Evolutionary conservation across 1,140 invertebrate species (phyloP).

Genomic region (Aricia agestis): DNA sequence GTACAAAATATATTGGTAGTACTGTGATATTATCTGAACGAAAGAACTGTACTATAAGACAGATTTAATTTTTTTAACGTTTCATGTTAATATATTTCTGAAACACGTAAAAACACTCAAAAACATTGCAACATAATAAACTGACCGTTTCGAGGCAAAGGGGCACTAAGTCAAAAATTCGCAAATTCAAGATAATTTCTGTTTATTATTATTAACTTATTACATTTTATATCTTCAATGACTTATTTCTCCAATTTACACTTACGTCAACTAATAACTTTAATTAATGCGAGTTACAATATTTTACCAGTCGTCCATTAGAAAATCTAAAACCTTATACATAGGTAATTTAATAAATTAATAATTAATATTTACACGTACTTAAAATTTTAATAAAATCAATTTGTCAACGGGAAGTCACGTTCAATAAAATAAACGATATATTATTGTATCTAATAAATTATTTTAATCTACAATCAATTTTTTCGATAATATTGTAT

Average conservation of each 20-base stretch:
- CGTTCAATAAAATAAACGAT: too few relatives aligned
- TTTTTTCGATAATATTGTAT: too few relatives aligned
- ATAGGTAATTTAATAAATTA: conserved; percentile 15
- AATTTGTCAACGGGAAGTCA: too few relatives aligned
- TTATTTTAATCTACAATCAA: too few relatives aligned
- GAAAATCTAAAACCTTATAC: conserved; percentile 17
- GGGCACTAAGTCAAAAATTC: not conserved
- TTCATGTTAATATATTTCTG: too few relatives aligned
- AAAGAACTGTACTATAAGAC: too few relatives aligned
- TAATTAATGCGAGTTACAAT: conserved; percentile 16
- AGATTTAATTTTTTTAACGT: too few relatives aligned
- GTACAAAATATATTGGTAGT: too few relatives aligned
- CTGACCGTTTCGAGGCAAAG: not conserved
- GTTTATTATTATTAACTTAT: conserved; percentile 26
- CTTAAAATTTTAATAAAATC: not conserved
- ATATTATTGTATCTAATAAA: too few relatives aligned
- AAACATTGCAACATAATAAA: too few relatives aligned
- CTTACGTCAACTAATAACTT: conserved; percentile 8
- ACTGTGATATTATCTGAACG: too few relatives aligned
- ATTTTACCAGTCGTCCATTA: conserved; percentile 16
- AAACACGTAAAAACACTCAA: too few relatives aligned
- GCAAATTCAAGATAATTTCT: conserved; percentile 20
- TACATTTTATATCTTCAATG: conserved; percentile 22
- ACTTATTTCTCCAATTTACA: conserved; percentile 24
- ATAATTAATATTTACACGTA: conserved; percentile 5